Evolutionary conservation across 2,888 invertebrate genomes (phyloP), one percentile per base, ranked within the genome.

Genomic region (Hoplodrina ambigua): DNA sequence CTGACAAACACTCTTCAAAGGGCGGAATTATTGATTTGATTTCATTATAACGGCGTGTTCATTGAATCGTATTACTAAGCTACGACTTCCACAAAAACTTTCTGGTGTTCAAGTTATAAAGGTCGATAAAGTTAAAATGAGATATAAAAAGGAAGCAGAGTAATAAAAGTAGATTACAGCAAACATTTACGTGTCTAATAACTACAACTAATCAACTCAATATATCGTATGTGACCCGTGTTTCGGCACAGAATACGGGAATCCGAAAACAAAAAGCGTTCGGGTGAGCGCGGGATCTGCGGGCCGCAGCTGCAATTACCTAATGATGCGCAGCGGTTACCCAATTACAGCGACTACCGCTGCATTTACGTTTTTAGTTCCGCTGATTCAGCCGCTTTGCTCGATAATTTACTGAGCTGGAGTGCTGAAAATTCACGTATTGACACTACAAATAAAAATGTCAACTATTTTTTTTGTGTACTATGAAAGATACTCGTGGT

Each of bases 321-420:
- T 94, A 94, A 94, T 94, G 94, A 94, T 91, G 92, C 93, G 91
- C 90, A 87, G 91, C 85, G 92, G 92, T 92, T 92, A 92, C 92
- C 92, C 93, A 94, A 94, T 94, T 94, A 94, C 89, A 85, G 81
- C 86, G 87, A 87, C 87, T 81, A 81, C 78, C 88, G 92, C 91
- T 90, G 90, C 92, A 92, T 92, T 92, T 88, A 89, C 89, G 91
- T 92, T 94, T 93, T 93, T 91, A 91, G 90, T 92, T 91, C 78
- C 83, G 90, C 92, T 90, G 90, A 91, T 87, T 90, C 88, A 85
- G 85, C 78, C 80, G 85, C 82, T 88, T 86, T 81, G 80, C 84
- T 80, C 87, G 86, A 88, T 89, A 88, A 89, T 90, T 91, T 87
- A 88, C 85, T 73, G 86, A 85, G 82, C 80, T 76, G 82, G 78